Conservation (phyloP, 2,797 vertebrate species). For the Telmatherina bonti region DNA sequence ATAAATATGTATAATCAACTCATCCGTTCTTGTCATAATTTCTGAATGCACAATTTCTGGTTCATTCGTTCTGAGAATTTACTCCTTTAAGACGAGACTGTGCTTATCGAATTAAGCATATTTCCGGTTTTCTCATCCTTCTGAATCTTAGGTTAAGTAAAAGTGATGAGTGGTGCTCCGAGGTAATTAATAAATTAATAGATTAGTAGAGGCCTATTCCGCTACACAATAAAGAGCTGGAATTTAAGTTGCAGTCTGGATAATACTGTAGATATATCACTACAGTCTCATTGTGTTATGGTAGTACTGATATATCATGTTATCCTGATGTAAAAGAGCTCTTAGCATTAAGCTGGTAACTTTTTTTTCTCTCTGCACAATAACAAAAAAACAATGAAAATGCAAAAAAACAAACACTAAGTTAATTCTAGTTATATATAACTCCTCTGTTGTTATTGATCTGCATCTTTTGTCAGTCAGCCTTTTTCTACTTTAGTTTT, state of each 20-base stretch:
- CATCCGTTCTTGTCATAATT: too few relatives aligned
- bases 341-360: constrained; percentile 42
- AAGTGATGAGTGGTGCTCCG: too few relatives aligned
- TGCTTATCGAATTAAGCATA: too few relatives aligned
- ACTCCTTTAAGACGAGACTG: too few relatives aligned
- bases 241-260: not conserved
- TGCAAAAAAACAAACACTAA: constrained; percentile 30
- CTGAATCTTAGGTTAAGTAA: too few relatives aligned
- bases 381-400: not conserved
- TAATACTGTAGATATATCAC: not conserved
- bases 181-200: too few relatives aligned
- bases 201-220: too few relatives aligned
- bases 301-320: not conserved
- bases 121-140: too few relatives aligned
- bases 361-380: constrained; percentile 18
- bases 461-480: constrained; percentile 25
- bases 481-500: constrained; percentile 2
- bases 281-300: not conserved
- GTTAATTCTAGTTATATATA: constrained; percentile 32
- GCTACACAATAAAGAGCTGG: not conserved
- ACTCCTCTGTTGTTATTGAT: too few relatives aligned
- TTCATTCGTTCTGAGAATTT: too few relatives aligned
- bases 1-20: too few relatives aligned
- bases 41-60: too few relatives aligned
- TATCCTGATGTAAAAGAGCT: constrained; percentile 38